Evolutionary conservation across 1,140 invertebrate species (phyloP).

Genomic region (Brachionus koreanus): DNA sequence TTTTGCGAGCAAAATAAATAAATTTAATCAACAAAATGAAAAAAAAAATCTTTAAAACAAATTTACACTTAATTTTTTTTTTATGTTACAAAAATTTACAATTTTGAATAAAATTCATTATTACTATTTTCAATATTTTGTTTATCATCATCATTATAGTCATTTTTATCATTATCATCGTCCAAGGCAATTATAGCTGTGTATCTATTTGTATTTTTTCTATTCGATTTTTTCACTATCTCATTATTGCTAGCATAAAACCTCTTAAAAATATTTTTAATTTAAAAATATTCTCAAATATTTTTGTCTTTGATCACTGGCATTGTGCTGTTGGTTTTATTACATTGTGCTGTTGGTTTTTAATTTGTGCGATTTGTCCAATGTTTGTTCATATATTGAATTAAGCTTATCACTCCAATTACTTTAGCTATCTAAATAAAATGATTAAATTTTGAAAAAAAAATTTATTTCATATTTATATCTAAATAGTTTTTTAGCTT

Average conservation of each 20-base stretch:
- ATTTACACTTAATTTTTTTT: too few relatives aligned
- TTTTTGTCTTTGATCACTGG: conserved; percentile 83
- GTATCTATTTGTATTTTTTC: neutral
- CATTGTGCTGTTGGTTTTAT: conserved; percentile 61
- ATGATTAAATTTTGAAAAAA: neutral
- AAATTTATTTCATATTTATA: neutral
- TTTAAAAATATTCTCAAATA: too few relatives aligned
- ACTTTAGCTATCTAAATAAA: neutral
- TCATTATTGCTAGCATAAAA: neutral
- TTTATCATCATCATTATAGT: too few relatives aligned
- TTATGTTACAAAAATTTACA: too few relatives aligned
- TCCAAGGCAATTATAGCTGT: neutral
- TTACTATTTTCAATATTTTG: too few relatives aligned
- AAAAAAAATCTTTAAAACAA: too few relatives aligned
- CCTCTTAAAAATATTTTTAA: neutral
- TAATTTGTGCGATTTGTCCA: neutral
- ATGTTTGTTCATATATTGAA: conserved; percentile 14
- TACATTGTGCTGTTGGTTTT: conserved; percentile 52
- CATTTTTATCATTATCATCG: too few relatives aligned
- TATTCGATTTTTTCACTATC: neutral
- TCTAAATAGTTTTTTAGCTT: too few relatives aligned
- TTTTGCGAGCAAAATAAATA: too few relatives aligned
- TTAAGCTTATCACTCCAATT: neutral
- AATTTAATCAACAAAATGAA: too few relatives aligned
- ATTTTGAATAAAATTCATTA: too few relatives aligned